A percentile compares a stretch with the other conserved stretches of the same genome.
phyloP scores from a whole-genome alignment of 1,140 invertebrate genomes.

The Apis florea region DNA sequence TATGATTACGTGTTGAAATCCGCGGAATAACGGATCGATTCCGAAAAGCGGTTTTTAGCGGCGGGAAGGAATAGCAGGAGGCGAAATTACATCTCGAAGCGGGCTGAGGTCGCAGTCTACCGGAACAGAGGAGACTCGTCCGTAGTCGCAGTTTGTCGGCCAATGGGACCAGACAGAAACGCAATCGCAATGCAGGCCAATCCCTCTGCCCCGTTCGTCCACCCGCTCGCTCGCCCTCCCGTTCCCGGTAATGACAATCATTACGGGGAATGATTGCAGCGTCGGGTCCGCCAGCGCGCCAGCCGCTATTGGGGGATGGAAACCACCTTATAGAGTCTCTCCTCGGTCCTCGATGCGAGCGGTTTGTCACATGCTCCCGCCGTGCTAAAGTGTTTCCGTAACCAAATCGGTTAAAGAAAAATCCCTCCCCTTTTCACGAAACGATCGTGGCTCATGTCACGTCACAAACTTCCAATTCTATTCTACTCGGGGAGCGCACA shows the following conservation, averaged over 20 bases:
- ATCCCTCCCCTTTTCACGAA: conserved; percentile 3
- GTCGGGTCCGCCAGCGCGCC: conserved; percentile 69
- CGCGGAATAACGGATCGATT: conserved; percentile 20
- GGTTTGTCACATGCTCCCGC: conserved; percentile 72
- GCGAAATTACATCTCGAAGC: conserved; percentile 56
- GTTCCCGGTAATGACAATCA: conserved; percentile 78
- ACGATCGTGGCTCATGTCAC: no score
- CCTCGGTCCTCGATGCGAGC: conserved; percentile 73
- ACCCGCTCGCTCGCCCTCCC: conserved; percentile 68
- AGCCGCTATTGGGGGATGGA: conserved; percentile 75
- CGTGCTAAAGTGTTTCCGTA: conserved; percentile 50
- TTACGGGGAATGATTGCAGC: conserved; percentile 78
- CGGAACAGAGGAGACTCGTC: conserved; percentile 60
- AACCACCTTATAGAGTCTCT: conserved; percentile 75
- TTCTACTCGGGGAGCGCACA: not conserved
- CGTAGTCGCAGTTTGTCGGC: conserved; percentile 70
- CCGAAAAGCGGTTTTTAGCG: conserved; percentile 31
- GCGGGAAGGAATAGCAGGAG: conserved; percentile 36
- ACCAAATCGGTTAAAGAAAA: conserved; percentile 29
- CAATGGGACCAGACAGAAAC: conserved; percentile 73
- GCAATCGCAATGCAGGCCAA: conserved; percentile 73
- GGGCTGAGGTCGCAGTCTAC: conserved; percentile 52
- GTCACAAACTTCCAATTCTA: not conserved
- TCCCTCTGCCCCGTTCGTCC: conserved; percentile 66
- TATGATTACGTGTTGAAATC: no score